Evolutionary conservation across 2,113 vertebrate genomes (phyloP), one percentile per base, ranked within the genome.

Genomic region (Mus pahari): DNA sequence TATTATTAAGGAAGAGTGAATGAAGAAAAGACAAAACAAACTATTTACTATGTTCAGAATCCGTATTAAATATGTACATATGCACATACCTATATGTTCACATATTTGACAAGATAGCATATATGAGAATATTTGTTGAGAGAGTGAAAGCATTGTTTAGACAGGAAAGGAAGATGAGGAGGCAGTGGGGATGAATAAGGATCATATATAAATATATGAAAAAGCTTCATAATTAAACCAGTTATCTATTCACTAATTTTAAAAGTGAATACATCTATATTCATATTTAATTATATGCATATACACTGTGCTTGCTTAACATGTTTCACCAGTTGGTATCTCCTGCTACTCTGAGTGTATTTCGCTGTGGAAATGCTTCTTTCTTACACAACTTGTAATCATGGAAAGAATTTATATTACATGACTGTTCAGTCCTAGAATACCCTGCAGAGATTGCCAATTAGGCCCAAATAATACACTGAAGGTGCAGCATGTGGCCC

Each of bases 341-440:
- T 1, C 16, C 71, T 60, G 2, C 0, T 45, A 71, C 81, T 96
- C 88, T 94, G 11, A 83, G 48, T 75, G 12, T 62, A 88, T 26
- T 84, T 14, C 62, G 53, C n/a, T 53, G n/a, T 26, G 26, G 20
- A 48, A 95, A 90, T 55, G 28, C 77, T 93, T 86, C 11, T 84
- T 84, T 86, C 42, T n/a, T 94, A 89, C 7, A 90, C 86, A 96
- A 77, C 50, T 84, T 86, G 9, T 45, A 86, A 86, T 62, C 89
- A 83, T 96, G 53, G 94, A 84, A 94, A 36, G 4, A 78, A 71
- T 96, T 89, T 66, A 94, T 24, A 42, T 89, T 83, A 48, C 3
- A 94, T 60, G 42, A 83, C 17, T 87, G 22, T 53, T 97, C 28
- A 75, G 36, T 86, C 77, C 33, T 45, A 88, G 33, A 28, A 48